These are phyloP conservation scores for Brachionus calyciflorus DNA, from an alignment of 1,140 invertebrate genomes.

Conservation along the genomic window DNA sequence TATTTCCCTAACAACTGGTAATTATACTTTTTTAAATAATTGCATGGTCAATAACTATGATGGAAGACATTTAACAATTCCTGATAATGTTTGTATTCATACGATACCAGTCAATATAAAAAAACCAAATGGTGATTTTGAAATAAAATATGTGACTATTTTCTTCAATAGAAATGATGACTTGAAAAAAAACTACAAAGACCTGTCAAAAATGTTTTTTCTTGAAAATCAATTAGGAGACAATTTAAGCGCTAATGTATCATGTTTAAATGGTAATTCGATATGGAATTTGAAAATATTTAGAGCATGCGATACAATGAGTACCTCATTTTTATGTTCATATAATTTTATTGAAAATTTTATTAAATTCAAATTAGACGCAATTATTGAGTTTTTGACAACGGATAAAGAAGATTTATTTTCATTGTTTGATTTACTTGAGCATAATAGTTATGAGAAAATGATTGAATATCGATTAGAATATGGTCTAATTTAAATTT, in stretches of 20 bases:
- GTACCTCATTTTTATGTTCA: not conserved
- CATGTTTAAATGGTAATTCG: not conserved
- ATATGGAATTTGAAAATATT: conserved; percentile 39
- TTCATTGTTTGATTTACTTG: conserved; percentile 19
- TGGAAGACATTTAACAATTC: not conserved
- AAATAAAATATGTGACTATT: not conserved
- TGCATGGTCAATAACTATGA: not conserved
- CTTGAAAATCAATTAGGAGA: not conserved
- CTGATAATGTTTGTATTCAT: conserved; percentile 13
- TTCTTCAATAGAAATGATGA: conserved; percentile 33
- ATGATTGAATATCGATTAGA: not conserved
- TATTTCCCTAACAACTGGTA: not conserved
- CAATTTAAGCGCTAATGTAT: not conserved
- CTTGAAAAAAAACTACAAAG: not conserved
- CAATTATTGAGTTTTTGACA: not conserved
- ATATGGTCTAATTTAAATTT: too few species aligned
- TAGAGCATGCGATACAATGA: conserved; percentile 7
- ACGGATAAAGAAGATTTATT: not conserved
- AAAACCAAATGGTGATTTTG: too few species aligned
- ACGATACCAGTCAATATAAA: not conserved
- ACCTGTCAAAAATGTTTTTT: not conserved
- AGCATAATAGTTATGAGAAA: not conserved
- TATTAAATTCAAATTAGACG: not conserved
- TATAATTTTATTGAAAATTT: not conserved
- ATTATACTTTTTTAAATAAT: conserved; percentile 2